These are phyloP conservation scores for Melanchra persicariae DNA, from an alignment of 2,888 invertebrate genomes.

Conservation along the genomic window DNA sequence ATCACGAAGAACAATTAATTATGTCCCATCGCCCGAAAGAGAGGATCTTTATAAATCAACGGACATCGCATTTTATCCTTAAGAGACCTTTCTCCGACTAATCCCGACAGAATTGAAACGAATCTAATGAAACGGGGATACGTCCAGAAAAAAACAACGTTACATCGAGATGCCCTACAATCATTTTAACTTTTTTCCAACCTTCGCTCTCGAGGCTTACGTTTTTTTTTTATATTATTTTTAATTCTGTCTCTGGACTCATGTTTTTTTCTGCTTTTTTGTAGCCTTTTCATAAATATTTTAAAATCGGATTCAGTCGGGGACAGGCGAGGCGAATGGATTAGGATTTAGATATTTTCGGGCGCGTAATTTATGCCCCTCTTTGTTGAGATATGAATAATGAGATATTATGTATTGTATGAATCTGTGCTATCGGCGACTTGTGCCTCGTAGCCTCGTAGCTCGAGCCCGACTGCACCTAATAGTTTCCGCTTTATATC, in stretches of 20 bases:
- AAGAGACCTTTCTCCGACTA: slow-evolving; percentile 88
- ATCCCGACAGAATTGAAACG: slow-evolving; percentile 89
- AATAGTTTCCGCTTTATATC: slow-evolving; percentile 76
- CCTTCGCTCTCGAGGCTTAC: slow-evolving; percentile 85
- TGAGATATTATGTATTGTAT: slow-evolving; percentile 83
- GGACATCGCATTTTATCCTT: slow-evolving; percentile 86
- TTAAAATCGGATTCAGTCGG: slow-evolving; percentile 90
- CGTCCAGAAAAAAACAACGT: slow-evolving; percentile 80
- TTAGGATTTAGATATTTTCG: slow-evolving; percentile 90
- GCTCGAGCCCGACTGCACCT: slow-evolving; percentile 65
- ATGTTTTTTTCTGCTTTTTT: slow-evolving; percentile 77
- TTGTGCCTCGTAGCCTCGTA: slow-evolving; percentile 52
- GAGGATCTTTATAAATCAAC: slow-evolving; percentile 88
- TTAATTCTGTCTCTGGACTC: slow-evolving; percentile 87
- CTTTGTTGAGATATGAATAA: slow-evolving; percentile 90
- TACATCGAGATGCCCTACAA: slow-evolving; percentile 87
- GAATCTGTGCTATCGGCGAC: slow-evolving; percentile 79
- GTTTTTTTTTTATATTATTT: slow-evolving; percentile 81
- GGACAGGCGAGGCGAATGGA: slow-evolving; percentile 89
- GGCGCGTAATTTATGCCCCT: slow-evolving; percentile 89
- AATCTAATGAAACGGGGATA: slow-evolving; percentile 89
- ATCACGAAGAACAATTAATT: slow-evolving; percentile 84
- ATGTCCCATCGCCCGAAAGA: slow-evolving; percentile 81
- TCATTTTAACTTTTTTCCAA: slow-evolving; percentile 89
- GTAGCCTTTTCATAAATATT: slow-evolving; percentile 90